Base-by-base conservation (phyloP, 2,888 invertebrate genomes). In the Anoplius nigerrimus region DNA sequence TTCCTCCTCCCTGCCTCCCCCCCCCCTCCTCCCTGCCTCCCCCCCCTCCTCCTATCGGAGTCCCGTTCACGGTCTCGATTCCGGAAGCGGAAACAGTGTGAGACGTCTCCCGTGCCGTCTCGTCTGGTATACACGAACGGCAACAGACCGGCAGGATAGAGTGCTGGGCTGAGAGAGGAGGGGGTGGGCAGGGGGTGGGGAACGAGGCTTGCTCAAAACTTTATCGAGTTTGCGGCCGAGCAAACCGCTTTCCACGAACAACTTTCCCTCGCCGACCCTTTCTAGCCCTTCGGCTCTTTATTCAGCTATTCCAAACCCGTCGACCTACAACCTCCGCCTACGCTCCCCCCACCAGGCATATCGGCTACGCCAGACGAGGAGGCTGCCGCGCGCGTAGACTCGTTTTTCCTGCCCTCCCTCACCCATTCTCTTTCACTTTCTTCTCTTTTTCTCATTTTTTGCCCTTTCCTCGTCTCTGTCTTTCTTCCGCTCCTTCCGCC, bases 161-260 rank as follows among this genome's bases (percentile, higher is more conserved):
- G 45, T 22, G 27, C 8, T 13, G 21, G 53, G 11, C 21, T 21
- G 53, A 53, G 22, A 53, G 53, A 53, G 53, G n/a, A n/a, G 16
- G 52, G 4, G 52, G 21, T 3, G 21, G 55, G 34, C 8, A 2
- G 22, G 21, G 2, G 21, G 22, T 3, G 13, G 21, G 53, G n/a
- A 34, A 11, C 34, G 21, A 22, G 55, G 43, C 74, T 72, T 73
- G 75, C 78, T 81, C 79, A 74, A 83, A 87, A 87, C 83, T 87
- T 87, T 85, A 86, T 87, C 86, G 87, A 87, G 85, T 87, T 86
- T 86, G 86, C 78, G 85, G 84, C 80, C 82, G 81, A 82, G 72
- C 79, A 79, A 84, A 75, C 82, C 81, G 84, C 79, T 85, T 84
- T 82, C 78, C 76, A 82, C 81, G 78, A 80, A 82, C 83, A 86